Base-by-base conservation (phyloP, 1,140 invertebrate genomes). In the Drosophila oshimai region DNA sequence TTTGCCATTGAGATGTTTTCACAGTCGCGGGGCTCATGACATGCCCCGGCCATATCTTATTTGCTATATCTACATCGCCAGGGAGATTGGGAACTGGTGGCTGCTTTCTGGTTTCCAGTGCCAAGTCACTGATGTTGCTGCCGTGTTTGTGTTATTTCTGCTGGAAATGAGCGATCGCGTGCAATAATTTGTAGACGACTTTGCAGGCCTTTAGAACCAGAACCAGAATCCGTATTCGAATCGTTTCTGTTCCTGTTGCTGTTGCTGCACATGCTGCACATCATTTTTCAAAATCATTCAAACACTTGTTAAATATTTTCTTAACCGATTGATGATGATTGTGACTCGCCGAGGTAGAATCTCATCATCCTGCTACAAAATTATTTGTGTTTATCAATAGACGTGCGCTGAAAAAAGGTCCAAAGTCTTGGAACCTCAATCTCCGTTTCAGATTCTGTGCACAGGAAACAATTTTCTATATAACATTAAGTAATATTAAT, bases 1-100 rank as follows among this genome's bases (percentile, higher is more conserved):
- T 89, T 89, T 89, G 87, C 87, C 87, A 89, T 88, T 89, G 83
- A 81, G 87, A 89, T 89, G 74, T 89, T 81, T 87, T 86, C 81
- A 86, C 80, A 86, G 80, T 87, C 80, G 76, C 80, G 75, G 55
- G 79, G 54, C 80, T 67, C 79, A 78, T 84, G 80, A 84, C 79
- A 84, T 84, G 79, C 81, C 76, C 80, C 81, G 65, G 71, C 79
- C 80, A 87, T 87, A 87, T 87, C 81, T 87, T 87, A 81, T 88
- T 87, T 88, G 81, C 83, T 87, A 88, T 87, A 86, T 86, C 80
- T 75, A 86, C 80, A 86, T 81, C 78, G 77, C 65, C 54, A 55
- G 58, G 55, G 28, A 71, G 50, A 60, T 68, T 74, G 71, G 77
- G 60, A 75, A 45, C 53, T 58, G 36, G 9, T 39, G 15, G 22